These are phyloP conservation scores for Dromius quadrimaculatus DNA, from an alignment of 2,888 invertebrate species.

Conservation along the genomic window DNA sequence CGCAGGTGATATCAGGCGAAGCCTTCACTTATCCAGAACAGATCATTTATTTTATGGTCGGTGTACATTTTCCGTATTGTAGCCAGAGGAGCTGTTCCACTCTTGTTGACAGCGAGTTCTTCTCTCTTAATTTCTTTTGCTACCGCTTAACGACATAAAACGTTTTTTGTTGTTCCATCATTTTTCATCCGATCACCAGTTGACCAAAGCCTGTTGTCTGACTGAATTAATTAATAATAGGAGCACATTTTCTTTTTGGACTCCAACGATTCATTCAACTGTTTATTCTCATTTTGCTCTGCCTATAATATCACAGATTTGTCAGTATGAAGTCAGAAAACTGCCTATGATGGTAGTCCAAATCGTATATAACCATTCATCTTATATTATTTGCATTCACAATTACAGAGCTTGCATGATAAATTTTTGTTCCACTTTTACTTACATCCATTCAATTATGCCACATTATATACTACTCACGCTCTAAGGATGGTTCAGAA, in stretches of 20 bases:
- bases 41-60: slow-evolving; percentile 56
- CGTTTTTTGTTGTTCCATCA: slow-evolving; percentile 33
- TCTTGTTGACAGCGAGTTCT: slow-evolving; percentile 44
- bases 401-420: no score
- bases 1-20: slow-evolving; percentile 58
- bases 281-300: no score
- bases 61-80: slow-evolving; percentile 50
- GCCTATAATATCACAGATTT: no score
- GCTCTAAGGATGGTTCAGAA: no score
- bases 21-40: slow-evolving; percentile 57
- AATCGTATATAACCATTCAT: no score
- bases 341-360: no score
- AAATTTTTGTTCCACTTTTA: no score
- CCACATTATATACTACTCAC: no score
- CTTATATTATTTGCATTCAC: no score
- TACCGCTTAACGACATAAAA: slow-evolving; percentile 20
- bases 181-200: slow-evolving; percentile 45
- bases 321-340: no score
- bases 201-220: slow-evolving; percentile 30
- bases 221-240: slow-evolving; percentile 34
- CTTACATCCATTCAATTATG: no score
- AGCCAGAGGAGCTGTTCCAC: slow-evolving; percentile 45
- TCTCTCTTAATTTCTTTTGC: slow-evolving; percentile 8
- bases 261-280: no score
- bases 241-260: not conserved